Conservation (phyloP, 1,140 invertebrate genomes). For the Plodia interpunctella region DNA sequence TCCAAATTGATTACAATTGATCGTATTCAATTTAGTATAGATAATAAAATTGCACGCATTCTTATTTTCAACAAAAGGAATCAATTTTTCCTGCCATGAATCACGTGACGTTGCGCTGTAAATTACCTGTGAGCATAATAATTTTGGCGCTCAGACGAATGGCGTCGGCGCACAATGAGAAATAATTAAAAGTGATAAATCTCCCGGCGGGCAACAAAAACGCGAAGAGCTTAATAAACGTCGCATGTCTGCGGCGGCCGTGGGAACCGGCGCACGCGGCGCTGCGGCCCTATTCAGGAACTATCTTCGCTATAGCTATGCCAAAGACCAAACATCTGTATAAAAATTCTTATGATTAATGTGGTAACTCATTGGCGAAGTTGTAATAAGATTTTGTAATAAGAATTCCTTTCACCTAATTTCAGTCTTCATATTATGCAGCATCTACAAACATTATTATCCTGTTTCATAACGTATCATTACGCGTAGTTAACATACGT, state of each 20-base stretch:
- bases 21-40: no score
- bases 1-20: no score
- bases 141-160: conserved; percentile 54
- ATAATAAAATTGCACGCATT: background rate
- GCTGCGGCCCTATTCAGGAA: conserved; percentile 11
- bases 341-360: no score
- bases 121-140: conserved; percentile 52
- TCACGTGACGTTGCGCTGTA: conserved; percentile 28
- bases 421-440: no score
- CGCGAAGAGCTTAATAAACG: conserved; percentile 65
- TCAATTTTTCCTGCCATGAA: conserved; percentile 22
- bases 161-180: conserved; percentile 59
- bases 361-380: no score
- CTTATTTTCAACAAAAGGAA: background rate
- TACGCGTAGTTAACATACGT: no score
- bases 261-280: conserved; percentile 46
- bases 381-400: no score
- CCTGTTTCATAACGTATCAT: no score
- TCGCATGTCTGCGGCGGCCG: conserved; percentile 56
- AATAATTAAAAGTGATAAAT: conserved; percentile 76
- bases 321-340: no score
- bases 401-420: no score
- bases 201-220: conserved; percentile 72
- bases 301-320: background rate
- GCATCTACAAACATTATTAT: no score